Conservation (phyloP, 2,797 vertebrate genomes). For the Pachyuromys duprasi region DNA sequence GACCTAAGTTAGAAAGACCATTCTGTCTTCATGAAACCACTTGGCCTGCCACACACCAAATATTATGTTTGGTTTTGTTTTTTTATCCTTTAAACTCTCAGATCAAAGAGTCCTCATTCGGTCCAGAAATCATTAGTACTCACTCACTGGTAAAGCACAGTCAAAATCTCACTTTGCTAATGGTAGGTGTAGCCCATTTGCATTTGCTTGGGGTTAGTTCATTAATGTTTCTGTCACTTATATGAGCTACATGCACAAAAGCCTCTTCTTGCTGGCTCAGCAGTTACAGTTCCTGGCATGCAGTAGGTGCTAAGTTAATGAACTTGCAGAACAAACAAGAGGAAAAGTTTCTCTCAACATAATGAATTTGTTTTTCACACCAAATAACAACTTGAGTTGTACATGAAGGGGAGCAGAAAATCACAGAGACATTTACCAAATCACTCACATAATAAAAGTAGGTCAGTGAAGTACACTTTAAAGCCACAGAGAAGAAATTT, state of each 20-base stretch:
- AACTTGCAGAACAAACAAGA: neutral
- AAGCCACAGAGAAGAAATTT: neutral
- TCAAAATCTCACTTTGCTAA: neutral
- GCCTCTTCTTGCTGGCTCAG: neutral
- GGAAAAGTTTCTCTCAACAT: neutral
- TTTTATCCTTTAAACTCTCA: slow-evolving; percentile 35
- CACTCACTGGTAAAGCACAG: neutral
- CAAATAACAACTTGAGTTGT: neutral
- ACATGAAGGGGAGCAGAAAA: slow-evolving; percentile 19
- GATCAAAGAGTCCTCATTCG: neutral
- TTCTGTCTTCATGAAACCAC: neutral
- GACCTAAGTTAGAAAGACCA: neutral
- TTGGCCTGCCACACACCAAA: neutral
- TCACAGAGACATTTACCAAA: neutral
- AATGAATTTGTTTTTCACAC: neutral
- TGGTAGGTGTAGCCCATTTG: neutral
- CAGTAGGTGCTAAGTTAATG: slow-evolving; percentile 20
- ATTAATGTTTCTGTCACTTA: neutral
- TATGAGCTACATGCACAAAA: neutral
- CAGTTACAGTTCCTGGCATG: neutral
- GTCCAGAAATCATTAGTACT: neutral
- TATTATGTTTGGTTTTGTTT: neutral
- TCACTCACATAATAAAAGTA: slow-evolving; percentile 40
- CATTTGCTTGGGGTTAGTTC: slow-evolving; percentile 14
- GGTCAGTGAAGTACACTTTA: slow-evolving; percentile 53